These are phyloP conservation scores for Dicranocentrus wangi DNA, from an alignment of 2,888 invertebrate species.

Conservation along the genomic window DNA sequence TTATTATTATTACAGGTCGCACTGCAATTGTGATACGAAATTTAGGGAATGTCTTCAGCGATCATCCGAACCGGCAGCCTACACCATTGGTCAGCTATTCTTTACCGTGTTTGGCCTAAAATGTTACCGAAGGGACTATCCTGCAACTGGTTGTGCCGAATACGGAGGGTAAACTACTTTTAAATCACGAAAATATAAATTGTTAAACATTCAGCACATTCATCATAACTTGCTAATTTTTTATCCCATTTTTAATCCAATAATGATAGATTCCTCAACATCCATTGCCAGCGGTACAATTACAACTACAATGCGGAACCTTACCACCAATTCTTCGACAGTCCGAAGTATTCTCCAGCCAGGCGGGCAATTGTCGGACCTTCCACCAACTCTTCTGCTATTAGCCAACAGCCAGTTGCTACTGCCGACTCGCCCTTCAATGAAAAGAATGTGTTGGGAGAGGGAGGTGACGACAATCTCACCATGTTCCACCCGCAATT, in stretches of 20 bases:
- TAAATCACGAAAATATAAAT: no score
- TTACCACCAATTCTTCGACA: constrained; percentile 69
- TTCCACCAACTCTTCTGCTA: no score
- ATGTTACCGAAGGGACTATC: constrained; percentile 80
- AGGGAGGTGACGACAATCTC: no score
- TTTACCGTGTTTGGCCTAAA: constrained; percentile 85
- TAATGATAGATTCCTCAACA: constrained; percentile 66
- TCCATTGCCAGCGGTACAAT: constrained; percentile 69
- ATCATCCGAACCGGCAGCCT: constrained; percentile 82
- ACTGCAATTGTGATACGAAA: constrained; percentile 84
- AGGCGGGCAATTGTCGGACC: background rate
- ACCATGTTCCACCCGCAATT: no score
- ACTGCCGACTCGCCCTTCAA: no score
- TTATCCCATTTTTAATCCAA: no score
- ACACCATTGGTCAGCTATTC: constrained; percentile 83
- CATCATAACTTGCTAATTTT: no score
- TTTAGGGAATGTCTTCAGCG: constrained; percentile 82
- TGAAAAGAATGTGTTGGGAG: no score
- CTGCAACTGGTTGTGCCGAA: constrained; percentile 68
- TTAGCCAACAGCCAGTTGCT: no score
- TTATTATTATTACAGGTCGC: constrained; percentile 77
- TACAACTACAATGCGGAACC: constrained; percentile 53
- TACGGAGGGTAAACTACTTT: constrained; percentile 69
- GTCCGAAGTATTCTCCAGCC: constrained; percentile 52
- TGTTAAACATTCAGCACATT: no score